Evolutionary conservation across 2,888 invertebrate species (phyloP), one percentile per base, ranked within the genome.

Genomic region (Catocala sponsa): DNA sequence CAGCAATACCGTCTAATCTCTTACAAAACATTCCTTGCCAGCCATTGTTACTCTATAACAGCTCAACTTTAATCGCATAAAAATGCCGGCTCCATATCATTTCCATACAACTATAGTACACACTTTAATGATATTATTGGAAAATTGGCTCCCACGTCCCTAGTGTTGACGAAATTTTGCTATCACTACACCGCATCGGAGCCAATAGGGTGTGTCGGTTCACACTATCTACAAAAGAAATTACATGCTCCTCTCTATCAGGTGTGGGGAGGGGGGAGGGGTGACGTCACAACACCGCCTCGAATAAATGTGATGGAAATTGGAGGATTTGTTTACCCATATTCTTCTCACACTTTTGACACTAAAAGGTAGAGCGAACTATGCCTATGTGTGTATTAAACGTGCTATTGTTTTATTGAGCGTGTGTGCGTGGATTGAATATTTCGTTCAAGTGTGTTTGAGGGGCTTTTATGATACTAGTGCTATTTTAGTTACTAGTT

Each of bases 251-350:
- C 86, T 84, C 83, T 86, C 82, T 84, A 86, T 86, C 83, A 82
- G 82, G 79, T 73, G 72, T 59, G 76, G 80, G 76, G 77, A 75
- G 83, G 72, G 76, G 78, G 79, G 83, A 74, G 79, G 76, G 74
- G 76, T 90, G 88, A 87, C 86, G 89, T 90, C 90, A 90, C 85
- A 76, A 83, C 84, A 82, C 81, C 83, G 86, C 88, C 84, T 88
- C 86, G 92, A 94, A 93, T 92, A 94, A 94, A 94, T 92, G 94
- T 90, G 91, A 94, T 94, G 94, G 95, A 94, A 95, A 95, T 94
- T 91, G 93, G 91, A 93, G 94, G 95, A 95, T 95, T 94, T 95
- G 94, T 95, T 95, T 95, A 94, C 94, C 90, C 92, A 94, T 94
- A 93, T 95, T 92, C 91, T 87, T 92, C 92, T 94, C 89, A 91